Evolutionary conservation across 2,888 invertebrate genomes (phyloP), one percentile per base, ranked within the genome.

Genomic region (Pantelozetes paolii): DNA sequence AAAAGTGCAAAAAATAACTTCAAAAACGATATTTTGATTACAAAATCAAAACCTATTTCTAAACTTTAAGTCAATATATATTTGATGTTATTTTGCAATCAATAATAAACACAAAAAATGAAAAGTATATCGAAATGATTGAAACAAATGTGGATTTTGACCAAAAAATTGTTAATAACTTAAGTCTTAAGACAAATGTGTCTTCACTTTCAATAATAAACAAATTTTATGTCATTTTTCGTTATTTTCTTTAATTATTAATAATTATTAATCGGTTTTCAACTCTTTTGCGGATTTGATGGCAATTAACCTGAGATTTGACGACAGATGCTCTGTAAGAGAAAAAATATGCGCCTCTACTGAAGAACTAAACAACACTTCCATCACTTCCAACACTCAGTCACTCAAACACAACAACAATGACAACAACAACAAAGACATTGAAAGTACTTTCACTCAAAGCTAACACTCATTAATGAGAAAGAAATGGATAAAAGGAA

Each of bases 331-430:
- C n/a, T 67, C 67, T 67, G 67, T 67, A 67, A 67, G 40, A 62
- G 32, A 67, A 67, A 67, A 67, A 40, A 67, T 67, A 67, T 67
- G 67, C 67, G 67, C 67, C 67, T 67, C 67, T 67, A 40, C 67
- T 67, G 67, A 67, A 67, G n/a, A n/a, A n/a, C n/a, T n/a, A n/a
- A n/a, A n/a, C 26, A 57, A 15, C 28, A 36, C 36, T 15, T 40
- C 36, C 36, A 36, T 2, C 20, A n/a, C 32, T 18, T 36, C 23
- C 36, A 64, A 6, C 62, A 62, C n/a, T 40, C 32, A 32, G 18
- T 30, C 32, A 15, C 8, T 48, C n/a, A n/a, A 48, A 36, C 36
- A 36, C 36, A 48, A 48, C 48, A 48, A 18, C 6, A 15, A 48
- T 5, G 18, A 48, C 30, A 26, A 57, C 28, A 23, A 20, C 20